Conservation (phyloP, 2,888 invertebrate species). For the Phaonia tiefii region DNA sequence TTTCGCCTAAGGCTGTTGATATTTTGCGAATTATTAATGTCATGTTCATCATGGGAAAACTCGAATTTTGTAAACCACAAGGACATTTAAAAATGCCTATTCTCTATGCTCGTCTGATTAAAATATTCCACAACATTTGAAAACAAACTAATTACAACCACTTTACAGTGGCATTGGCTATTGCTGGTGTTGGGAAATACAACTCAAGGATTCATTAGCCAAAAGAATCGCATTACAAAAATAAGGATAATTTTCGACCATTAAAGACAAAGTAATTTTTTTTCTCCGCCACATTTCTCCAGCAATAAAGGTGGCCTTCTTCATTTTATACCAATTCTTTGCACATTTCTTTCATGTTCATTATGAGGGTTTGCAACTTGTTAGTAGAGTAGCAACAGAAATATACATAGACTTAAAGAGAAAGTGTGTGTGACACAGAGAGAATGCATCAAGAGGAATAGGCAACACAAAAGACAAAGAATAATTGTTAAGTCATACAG, state of each 20-base stretch:
- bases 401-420: no score
- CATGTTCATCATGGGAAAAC: no score
- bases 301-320: not conserved
- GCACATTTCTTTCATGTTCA: slow-evolving; percentile 10
- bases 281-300: not conserved
- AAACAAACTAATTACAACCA: slow-evolving; percentile 51
- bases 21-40: no score
- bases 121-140: slow-evolving; percentile 27
- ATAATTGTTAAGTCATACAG: slow-evolving; percentile 48
- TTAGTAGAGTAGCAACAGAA: slow-evolving; percentile 15
- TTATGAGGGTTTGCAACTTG: slow-evolving; percentile 11
- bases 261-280: slow-evolving; percentile 32
- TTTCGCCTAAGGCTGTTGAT: no score
- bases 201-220: slow-evolving; percentile 39
- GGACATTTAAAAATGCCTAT: no score
- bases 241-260: slow-evolving; percentile 49
- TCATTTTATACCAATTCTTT: not conserved
- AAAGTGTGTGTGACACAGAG: not conserved
- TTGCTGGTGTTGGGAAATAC: not conserved
- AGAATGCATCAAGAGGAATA: not conserved
- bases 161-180: slow-evolving; percentile 24
- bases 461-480: slow-evolving; percentile 25
- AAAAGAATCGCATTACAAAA: slow-evolving; percentile 23
- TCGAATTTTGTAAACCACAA: no score
- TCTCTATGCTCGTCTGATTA: not conserved